phyloP scores from a whole-genome alignment of 2,888 invertebrate genomes.

The Frankliniella fusca region DNA sequence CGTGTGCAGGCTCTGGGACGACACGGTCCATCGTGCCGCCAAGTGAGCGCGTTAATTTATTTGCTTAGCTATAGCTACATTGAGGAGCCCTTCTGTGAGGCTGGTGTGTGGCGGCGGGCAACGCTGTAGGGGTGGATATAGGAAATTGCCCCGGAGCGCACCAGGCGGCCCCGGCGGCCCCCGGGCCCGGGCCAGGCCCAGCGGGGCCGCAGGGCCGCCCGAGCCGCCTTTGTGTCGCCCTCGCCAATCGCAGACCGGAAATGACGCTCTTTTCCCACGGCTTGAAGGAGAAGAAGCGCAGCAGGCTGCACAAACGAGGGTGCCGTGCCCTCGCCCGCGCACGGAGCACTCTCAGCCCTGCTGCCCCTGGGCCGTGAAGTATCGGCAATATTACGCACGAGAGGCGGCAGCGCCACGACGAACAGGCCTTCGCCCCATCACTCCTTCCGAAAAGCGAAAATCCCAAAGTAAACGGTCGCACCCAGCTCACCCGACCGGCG shows the following conservation, averaged over 20 bases:
- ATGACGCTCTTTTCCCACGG: not conserved
- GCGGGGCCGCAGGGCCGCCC: not conserved
- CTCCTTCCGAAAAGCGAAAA: too few species aligned
- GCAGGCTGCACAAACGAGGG: too few species aligned
- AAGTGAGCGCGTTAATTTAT: slow-evolving; percentile 12
- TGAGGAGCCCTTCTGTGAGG: not conserved
- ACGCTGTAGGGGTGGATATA: not conserved
- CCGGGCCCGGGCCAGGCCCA: too few species aligned
- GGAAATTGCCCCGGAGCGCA: not conserved
- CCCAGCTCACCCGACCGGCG: too few species aligned
- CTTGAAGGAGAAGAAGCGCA: too few species aligned
- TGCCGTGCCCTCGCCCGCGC: not conserved
- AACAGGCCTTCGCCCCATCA: too few species aligned
- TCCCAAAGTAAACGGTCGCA: too few species aligned
- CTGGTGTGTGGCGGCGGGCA: not conserved
- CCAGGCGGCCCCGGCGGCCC: too few species aligned
- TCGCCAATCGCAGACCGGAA: not conserved
- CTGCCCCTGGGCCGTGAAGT: too few species aligned
- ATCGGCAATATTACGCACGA: too few species aligned
- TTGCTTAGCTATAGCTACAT: slow-evolving; percentile 14
- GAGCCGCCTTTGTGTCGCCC: not conserved
- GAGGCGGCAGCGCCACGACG: too few species aligned
- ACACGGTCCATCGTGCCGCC: not conserved
- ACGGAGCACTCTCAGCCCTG: not conserved
- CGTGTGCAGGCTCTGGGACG: not conserved